These are phyloP conservation scores for Alviniconcha strummeri DNA, from an alignment of 2,888 invertebrate genomes.

Conservation along the genomic window DNA sequence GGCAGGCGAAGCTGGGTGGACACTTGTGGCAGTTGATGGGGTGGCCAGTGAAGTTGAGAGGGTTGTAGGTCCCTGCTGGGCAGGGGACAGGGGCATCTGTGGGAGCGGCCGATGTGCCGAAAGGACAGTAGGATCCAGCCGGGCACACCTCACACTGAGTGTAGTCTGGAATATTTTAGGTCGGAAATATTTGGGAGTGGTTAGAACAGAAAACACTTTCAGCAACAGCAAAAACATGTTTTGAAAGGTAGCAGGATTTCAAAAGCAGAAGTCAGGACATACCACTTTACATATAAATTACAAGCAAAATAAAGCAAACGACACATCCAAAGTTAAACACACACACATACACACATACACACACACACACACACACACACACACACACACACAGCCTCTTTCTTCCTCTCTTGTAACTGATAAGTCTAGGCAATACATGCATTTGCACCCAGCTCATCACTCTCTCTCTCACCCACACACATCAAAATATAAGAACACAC, in stretches of 20 bases:
- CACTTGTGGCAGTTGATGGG: constrained; percentile 67
- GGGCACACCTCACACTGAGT: constrained; percentile 66
- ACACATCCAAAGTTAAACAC: no score
- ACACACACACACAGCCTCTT: no score
- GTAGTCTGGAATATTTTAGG: constrained; percentile 46
- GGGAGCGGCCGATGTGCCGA: constrained; percentile 60
- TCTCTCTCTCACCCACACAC: no score
- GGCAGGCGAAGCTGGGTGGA: constrained; percentile 66
- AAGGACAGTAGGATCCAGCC: constrained; percentile 67
- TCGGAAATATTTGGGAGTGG: neutral
- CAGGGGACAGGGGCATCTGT: constrained; percentile 63
- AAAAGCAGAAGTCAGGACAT: no score
- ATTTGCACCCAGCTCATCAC: no score
- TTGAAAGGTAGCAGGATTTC: neutral
- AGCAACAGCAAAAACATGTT: neutral
- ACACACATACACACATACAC: no score
- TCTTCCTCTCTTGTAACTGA: no score
- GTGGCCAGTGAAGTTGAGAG: constrained; percentile 55
- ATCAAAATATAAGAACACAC: no score
- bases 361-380: no score
- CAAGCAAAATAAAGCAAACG: no score
- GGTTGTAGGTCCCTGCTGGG: constrained; percentile 67
- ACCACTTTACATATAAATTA: no score
- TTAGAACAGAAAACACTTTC: neutral
- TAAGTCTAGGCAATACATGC: no score